Evolutionary conservation across 2,113 vertebrate species (phyloP).

Genomic region (Gallinago jamesoni): DNA sequence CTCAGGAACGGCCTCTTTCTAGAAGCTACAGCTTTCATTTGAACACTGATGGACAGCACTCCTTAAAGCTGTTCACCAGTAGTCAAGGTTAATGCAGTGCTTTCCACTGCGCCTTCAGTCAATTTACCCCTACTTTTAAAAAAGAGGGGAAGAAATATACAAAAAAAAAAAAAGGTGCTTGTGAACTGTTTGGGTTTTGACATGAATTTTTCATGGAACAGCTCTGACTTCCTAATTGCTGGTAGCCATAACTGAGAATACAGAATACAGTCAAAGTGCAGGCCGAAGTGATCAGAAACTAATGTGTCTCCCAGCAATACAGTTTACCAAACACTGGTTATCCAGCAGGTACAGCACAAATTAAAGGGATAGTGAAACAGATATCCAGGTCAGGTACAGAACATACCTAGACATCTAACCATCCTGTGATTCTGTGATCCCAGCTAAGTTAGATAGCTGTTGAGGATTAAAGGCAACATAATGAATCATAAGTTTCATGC

Average conservation of each 20-base stretch:
- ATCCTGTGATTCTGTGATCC: neutral
- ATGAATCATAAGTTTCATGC: constrained; percentile 20
- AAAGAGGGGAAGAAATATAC: neutral
- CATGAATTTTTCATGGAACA: neutral
- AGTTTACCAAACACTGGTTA: neutral
- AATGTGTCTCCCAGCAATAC: neutral
- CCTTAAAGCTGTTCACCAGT: neutral
- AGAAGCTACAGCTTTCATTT: neutral
- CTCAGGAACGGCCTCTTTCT: neutral
- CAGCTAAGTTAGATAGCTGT: neutral
- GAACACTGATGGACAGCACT: neutral
- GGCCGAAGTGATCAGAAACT: neutral
- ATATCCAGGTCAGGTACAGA: neutral
- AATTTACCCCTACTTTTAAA: neutral
- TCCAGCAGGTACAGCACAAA: neutral
- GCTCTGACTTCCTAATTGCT: neutral
- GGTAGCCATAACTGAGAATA: neutral
- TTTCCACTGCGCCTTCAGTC: neutral
- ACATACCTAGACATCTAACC: neutral
- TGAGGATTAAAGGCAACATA: neutral
- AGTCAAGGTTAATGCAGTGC: neutral
- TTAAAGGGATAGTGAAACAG: neutral
- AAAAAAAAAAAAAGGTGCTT: neutral
- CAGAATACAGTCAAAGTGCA: neutral
- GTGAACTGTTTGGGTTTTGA: neutral